phyloP scores from a whole-genome alignment of 2,888 invertebrate species.

The Heteropelma amictum region DNA sequence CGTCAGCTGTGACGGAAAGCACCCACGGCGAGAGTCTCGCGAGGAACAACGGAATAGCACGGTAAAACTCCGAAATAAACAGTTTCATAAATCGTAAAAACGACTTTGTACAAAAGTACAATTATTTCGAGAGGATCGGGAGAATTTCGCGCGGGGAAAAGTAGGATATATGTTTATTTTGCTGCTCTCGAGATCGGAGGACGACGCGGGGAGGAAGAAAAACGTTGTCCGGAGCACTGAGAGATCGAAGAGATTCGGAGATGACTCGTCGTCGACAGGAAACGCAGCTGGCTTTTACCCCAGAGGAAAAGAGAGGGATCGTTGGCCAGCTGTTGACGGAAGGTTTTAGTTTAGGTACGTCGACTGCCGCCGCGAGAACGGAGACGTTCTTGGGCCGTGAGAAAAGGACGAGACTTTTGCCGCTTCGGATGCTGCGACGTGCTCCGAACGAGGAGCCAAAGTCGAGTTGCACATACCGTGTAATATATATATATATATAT shows the following conservation, averaged over 20 bases:
- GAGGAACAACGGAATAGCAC: no score
- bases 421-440: conserved; percentile 52
- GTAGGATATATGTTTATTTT: conserved; percentile 1
- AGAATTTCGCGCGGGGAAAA: neutral
- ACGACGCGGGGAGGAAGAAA: conserved; percentile 30
- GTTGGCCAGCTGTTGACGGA: conserved; percentile 74
- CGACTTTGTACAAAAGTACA: neutral
- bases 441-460: conserved; percentile 64
- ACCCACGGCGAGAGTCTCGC: no score
- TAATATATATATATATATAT: no score
- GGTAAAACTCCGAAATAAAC: neutral
- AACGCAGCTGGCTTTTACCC: conserved; percentile 69
- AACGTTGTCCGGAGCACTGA: conserved; percentile 22
- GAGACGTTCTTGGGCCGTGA: conserved; percentile 67
- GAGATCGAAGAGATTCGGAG: conserved; percentile 50
- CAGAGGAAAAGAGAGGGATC: conserved; percentile 8
- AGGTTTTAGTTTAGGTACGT: conserved; percentile 71
- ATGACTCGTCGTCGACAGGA: conserved; percentile 69
- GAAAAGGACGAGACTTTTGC: conserved; percentile 67
- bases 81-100: neutral
- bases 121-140: no score
- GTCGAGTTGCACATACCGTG: conserved; percentile 56
- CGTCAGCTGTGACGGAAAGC: conserved; percentile 64
- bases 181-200: neutral
- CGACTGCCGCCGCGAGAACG: conserved; percentile 59